Percentiles rank a stretch among this genome's conserved stretches.
phyloP scores from a whole-genome alignment of 37 sponge, comb jelly and placozoan species.

The Halichondria panicea region DNA sequence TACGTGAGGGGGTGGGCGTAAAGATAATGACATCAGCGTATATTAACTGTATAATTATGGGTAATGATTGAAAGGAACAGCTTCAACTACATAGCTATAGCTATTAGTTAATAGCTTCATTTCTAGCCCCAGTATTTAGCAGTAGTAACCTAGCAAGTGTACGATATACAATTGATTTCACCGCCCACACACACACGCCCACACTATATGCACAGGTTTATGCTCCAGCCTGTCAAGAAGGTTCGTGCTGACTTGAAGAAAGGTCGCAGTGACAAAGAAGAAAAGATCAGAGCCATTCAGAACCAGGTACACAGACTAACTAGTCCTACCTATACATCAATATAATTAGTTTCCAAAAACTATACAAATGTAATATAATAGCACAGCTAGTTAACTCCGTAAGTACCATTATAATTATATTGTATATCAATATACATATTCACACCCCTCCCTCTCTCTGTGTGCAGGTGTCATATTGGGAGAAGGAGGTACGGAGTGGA shows the following conservation, averaged over 20 bases:
- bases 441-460: too few species aligned
- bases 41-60: not conserved
- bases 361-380: too few species aligned
- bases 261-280: not conserved
- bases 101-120: not conserved
- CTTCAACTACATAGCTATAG: not conserved
- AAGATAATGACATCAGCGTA: not conserved
- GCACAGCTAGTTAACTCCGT: too few species aligned
- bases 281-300: constrained; percentile 16
- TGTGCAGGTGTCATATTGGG: constrained; percentile 34
- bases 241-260: not conserved
- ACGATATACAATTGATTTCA: not conserved
- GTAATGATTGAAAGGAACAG: not conserved
- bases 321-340: too few species aligned
- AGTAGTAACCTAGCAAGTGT: not conserved
- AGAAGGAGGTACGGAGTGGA: constrained; percentile 22
- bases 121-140: not conserved
- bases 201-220: constrained; percentile 11
- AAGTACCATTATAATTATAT: too few species aligned
- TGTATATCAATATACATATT: too few species aligned
- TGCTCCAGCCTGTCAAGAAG: not conserved
- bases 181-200: not conserved
- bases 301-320: too few species aligned
- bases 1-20: constrained; percentile 14
- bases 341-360: too few species aligned